Conservation (phyloP, 2,888 invertebrate genomes). For the Orchesellides sinensis region DNA sequence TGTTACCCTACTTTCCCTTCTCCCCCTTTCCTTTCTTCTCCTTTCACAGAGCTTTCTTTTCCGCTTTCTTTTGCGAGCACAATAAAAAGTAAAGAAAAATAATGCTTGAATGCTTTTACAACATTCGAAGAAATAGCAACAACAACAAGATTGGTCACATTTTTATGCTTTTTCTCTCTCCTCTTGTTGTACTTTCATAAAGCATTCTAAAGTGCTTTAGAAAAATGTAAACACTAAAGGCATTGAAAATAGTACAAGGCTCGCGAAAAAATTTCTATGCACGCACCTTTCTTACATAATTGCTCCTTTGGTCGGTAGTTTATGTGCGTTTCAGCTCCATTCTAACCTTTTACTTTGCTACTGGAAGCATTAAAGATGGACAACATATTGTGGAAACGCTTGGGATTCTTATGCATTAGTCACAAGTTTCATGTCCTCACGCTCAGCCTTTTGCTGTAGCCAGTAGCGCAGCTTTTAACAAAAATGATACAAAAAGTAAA, state of each 20-base stretch:
- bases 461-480: no score
- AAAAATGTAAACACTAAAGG: conserved; percentile 2
- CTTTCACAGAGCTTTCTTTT: background rate
- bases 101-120: background rate
- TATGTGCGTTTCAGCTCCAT: no score
- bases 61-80: background rate
- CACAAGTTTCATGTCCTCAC: no score
- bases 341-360: no score
- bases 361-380: no score
- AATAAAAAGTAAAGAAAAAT: conserved; percentile 1
- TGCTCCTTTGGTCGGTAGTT: no score
- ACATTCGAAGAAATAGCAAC: background rate
- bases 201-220: background rate
- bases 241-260: background rate
- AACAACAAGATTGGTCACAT: conserved; percentile 7
- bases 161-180: background rate
- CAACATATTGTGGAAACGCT: no score
- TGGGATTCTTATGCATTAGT: no score
- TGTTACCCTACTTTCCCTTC: background rate
- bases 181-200: background rate
- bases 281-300: background rate
- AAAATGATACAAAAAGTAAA: no score
- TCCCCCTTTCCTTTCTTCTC: background rate
- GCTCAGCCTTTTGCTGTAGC: no score
- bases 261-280: conserved; percentile 35